phyloP scores from a whole-genome alignment of 2,888 invertebrate genomes.

The Cheilosia vernalis region DNA sequence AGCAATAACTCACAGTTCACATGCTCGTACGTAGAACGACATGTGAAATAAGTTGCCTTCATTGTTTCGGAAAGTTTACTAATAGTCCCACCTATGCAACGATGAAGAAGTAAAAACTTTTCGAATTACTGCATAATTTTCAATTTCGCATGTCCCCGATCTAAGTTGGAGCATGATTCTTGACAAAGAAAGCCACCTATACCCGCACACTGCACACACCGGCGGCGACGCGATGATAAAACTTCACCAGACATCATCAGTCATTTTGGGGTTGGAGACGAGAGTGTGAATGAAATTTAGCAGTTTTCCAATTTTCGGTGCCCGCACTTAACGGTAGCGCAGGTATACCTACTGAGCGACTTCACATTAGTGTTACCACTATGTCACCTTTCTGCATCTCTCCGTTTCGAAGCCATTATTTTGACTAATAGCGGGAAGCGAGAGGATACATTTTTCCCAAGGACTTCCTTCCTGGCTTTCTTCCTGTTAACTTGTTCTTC shows the following conservation, averaged over 20 bases:
- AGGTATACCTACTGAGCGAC: constrained; percentile 17
- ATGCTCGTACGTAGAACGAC: neutral
- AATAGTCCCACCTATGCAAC: neutral
- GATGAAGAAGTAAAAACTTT: constrained; percentile 42
- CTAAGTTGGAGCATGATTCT: constrained; percentile 18
- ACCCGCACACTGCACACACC: neutral
- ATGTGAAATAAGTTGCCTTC: constrained; percentile 8
- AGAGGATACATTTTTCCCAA: constrained; percentile 70
- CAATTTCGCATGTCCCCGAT: constrained; percentile 63
- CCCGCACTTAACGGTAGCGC: constrained; percentile 43
- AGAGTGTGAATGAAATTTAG: constrained; percentile 68
- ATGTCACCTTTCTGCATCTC: constrained; percentile 4
- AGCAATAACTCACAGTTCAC: neutral
- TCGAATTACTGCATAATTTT: constrained; percentile 71
- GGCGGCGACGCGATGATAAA: constrained; percentile 2
- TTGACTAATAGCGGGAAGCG: constrained; percentile 65
- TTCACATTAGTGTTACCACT: constrained; percentile 48
- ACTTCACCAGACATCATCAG: constrained; percentile 62
- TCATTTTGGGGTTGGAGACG: constrained; percentile 60
- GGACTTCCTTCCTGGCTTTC: constrained; percentile 72
- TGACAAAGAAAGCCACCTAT: neutral
- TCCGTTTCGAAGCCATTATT: constrained; percentile 61
- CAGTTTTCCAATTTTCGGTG: constrained; percentile 50
- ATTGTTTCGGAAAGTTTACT: constrained; percentile 49
- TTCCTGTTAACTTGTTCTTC: constrained; percentile 56